phyloP scores from a whole-genome alignment of 2,797 vertebrate species.

The Miichthys miiuy region DNA sequence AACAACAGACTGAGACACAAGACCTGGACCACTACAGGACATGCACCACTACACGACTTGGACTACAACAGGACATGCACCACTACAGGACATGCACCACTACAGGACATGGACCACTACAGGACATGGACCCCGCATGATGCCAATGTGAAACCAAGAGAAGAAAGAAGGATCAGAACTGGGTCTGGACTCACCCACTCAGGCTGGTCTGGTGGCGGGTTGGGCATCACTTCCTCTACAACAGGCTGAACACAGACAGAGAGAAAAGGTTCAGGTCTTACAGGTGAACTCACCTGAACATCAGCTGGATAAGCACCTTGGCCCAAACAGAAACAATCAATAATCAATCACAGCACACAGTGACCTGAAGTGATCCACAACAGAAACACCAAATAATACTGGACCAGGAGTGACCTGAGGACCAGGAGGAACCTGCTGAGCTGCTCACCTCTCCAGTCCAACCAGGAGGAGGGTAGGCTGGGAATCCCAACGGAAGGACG shows the following conservation, averaged over 20 bases:
- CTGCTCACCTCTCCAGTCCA: constrained; percentile 72
- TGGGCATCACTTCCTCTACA: constrained; percentile 58
- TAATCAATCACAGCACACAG: neutral
- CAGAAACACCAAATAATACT: neutral
- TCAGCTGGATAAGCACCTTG: neutral
- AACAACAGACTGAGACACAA: neutral
- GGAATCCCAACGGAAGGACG: constrained; percentile 31
- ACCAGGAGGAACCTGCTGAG: neutral
- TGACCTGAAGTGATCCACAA: neutral
- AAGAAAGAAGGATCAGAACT: neutral
- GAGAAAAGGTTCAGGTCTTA: neutral
- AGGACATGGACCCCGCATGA: no score
- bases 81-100: no score
- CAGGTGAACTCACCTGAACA: neutral
- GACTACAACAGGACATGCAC: no score
- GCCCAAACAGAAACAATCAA: neutral
- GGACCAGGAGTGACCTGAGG: neutral
- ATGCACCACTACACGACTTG: rapidly evolving
- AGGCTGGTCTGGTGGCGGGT: constrained; percentile 73
- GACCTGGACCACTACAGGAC: no score
- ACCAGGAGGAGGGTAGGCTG: constrained; percentile 31
- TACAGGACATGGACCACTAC: no score
- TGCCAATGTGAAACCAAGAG: no score
- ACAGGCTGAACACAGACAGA: constrained; percentile 39
- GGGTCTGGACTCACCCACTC: constrained; percentile 73